A percentile compares a stretch with the other conserved stretches of the same genome.
Conservation (phyloP, 2,797 vertebrate genomes). For the Huso huso region DNA sequence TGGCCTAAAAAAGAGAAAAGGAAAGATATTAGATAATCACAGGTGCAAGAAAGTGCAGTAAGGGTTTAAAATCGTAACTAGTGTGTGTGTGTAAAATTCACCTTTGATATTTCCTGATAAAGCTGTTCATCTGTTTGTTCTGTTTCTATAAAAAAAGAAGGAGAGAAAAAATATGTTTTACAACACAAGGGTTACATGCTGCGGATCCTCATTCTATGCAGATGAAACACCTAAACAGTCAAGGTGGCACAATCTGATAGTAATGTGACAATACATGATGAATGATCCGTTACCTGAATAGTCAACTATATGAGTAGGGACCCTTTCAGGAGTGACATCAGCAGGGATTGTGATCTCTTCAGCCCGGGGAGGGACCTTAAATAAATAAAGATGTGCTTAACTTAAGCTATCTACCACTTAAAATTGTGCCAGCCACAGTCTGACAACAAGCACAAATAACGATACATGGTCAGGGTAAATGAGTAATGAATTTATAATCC, state of each 20-base stretch:
- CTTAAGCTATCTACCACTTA: no score
- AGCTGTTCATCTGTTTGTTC: conserved; percentile 20
- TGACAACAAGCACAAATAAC: no score
- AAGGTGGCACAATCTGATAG: no score
- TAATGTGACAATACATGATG: no score
- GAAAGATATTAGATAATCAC: neutral
- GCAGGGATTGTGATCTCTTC: conserved; percentile 98
- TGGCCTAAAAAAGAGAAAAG: conserved; percentile 51
- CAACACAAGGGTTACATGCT: no score
- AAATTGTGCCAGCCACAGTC: no score
- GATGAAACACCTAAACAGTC: no score
- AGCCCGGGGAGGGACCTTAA: conserved; percentile 84
- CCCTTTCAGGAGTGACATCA: conserved; percentile 92
- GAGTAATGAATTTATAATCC: no score
- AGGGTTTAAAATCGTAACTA: neutral
- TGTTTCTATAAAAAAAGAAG: conserved; percentile 10
- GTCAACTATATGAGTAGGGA: conserved; percentile 72
- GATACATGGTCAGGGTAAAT: no score
- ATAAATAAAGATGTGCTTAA: neutral
- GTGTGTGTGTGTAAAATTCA: neutral
- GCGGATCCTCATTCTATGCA: no score
- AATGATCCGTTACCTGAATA: no score
- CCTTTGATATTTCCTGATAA: conserved; percentile 17
- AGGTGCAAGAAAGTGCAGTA: neutral
- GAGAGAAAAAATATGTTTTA: neutral